Evolutionary conservation across 2,797 vertebrate species (phyloP), one percentile per base, ranked within the genome.

Genomic region (Hoplostethus mediterraneus): DNA sequence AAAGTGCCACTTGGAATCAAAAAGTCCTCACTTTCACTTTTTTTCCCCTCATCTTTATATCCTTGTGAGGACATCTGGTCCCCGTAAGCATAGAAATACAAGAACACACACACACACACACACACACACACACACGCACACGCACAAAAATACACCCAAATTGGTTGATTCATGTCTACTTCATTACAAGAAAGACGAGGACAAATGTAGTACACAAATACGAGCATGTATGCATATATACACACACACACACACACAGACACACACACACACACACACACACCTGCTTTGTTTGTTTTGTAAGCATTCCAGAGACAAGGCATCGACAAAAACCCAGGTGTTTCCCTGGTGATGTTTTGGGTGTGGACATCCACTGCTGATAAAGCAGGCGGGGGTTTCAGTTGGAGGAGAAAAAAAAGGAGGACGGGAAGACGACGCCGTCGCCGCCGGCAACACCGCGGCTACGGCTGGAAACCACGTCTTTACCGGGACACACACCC

Each of bases 241-340:
- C 31, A 25, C 25, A 66, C 48, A 62, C 52, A 55, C 66, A 79
- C 66, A 71, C 71, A 59, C 31, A 52, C 38, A n/a, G n/a, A n/a
- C n/a, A 73, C 57, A 52, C 44, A 54, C 64, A 79, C 73, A 75
- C 74, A 77, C 60, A 68, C 71, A 67, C 56, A 85, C 78, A 83
- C 90, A 89, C 84, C 83, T 86, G 89, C 86, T 82, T 84, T 86
- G 86, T 93, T 93, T 94, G 93, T 95, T 85, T 90, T 94, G 93
- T 94, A 94, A 94, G 90, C 94, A 93, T 81, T 82, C 81, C 79
- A 80, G 84, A 89, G 90, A 84, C 65, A 81, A 79, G 85, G 68
- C 85, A 84, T 91, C 91, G 93, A 94, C 92, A 90, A 66, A 91
- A 90, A 77, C 9, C 81, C 93, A 92, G 92, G 93, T 94, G 93